Base-by-base conservation (phyloP, 2,888 invertebrate genomes). In the Ectropis crepuscularia region DNA sequence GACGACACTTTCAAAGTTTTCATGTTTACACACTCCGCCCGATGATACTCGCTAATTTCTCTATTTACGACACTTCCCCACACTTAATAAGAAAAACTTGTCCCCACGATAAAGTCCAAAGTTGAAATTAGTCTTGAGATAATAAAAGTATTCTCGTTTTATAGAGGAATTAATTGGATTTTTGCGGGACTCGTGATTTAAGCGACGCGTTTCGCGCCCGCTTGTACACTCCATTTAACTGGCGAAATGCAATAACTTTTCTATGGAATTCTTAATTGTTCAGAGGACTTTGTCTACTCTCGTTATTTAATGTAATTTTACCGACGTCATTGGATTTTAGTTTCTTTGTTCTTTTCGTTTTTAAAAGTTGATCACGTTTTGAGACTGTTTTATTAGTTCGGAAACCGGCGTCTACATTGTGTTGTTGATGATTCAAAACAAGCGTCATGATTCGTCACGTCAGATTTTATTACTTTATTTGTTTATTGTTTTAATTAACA, bases 11-110 rank as follows among this genome's bases (percentile, higher is more conserved):
- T 76, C 80, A 79, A 88, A 89, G 82, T 88, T 87, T 82, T 82
- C 80, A 88, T 88, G 87, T 90, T 89, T 87, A 87, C 86, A 83
- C 83, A 80, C 82, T 76, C 76, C 76, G 51, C 64, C 48, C 79
- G 83, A 83, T 83, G 85, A 86, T 85, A 85, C 86, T 82, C 81
- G 80, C 87, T 89, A 89, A 90, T 90, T 88, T 84, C 84, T 79
- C 80, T 87, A 88, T 89, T 90, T 88, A 89, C 85, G 86, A 84
- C 85, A 83, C 80, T 83, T 84, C 79, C 82, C 83, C 81, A 81
- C 84, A 83, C 83, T 83, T 85, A 81, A 82, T 82, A 85, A 82
- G 60, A 65, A 65, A 65, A 84, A 89, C 76, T 82, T 82, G 82
- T 83, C 80, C 63, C 51, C 60, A 38, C 57, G 60, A 65, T 65